A percentile compares a stretch with the other conserved stretches of the same genome.
Conservation (phyloP, 2,888 invertebrate species). For the Gandaritis pyraliata region DNA sequence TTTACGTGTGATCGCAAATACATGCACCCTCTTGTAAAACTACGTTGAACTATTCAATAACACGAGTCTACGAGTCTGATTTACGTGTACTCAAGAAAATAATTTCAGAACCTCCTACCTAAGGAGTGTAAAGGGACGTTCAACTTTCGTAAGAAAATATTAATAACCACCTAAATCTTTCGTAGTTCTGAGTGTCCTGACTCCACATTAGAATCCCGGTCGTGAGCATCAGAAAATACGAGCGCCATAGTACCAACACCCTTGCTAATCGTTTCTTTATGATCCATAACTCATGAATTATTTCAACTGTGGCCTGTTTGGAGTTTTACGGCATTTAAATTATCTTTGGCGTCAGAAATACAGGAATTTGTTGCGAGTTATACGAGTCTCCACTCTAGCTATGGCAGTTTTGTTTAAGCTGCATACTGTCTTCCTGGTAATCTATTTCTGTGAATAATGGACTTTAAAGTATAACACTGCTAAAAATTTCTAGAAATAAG, state of each 20-base stretch:
- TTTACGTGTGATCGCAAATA: background rate
- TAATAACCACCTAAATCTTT: too few species aligned
- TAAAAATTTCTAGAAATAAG: too few species aligned
- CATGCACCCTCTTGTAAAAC: constrained; percentile 12
- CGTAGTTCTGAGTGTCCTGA: too few species aligned
- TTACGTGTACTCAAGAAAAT: too few species aligned
- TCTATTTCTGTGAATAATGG: background rate
- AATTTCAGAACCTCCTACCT: too few species aligned
- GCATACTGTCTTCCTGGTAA: constrained; percentile 1
- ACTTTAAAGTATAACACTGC: too few species aligned
- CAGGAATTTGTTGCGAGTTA: background rate
- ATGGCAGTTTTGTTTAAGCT: background rate
- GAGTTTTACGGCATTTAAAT: constrained; percentile 17
- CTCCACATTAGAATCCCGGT: too few species aligned
- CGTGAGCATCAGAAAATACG: too few species aligned
- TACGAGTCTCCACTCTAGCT: constrained; percentile 4
- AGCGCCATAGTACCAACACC: too few species aligned
- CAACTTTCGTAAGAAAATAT: too few species aligned
- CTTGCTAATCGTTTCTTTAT: too few species aligned
- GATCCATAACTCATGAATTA: constrained; percentile 7
- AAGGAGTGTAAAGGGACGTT: too few species aligned
- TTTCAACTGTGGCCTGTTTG: constrained; percentile 10
- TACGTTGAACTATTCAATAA: constrained; percentile 12
- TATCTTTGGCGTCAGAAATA: constrained; percentile 13
- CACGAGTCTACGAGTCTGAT: constrained; percentile 21